Evolutionary conservation across 2,113 vertebrate genomes (phyloP), one percentile per base, ranked within the genome.

Genomic region (Cinclus cinclus): DNA sequence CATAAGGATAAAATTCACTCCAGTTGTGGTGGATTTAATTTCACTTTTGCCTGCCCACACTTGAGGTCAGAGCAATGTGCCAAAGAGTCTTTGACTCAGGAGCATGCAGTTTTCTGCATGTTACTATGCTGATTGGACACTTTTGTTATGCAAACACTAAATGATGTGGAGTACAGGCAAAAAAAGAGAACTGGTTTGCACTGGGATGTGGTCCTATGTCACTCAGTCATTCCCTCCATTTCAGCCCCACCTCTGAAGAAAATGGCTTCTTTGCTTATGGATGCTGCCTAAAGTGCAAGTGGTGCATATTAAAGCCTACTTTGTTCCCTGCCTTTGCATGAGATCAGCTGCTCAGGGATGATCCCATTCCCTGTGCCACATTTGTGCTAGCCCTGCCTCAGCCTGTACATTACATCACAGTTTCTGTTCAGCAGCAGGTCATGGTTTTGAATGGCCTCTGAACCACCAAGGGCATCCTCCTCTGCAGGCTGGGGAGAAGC

Each of bases 291-390:
- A 37, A 55, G 35, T 55, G 73, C 56, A 6, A 2, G 47, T 33
- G 42, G 23, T 87, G 39, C 20, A 6, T 28, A 20, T 64, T 82
- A 64, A 84, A 1, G 4, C 14, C 39, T 6, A 3, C 23, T 44
- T 87, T 53, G 11, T 53, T 67, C 25, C 37, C n/a, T 84, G 60
- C 25, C 44, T 87, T 91, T 67, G 23, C 50, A 31, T 30, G 31
- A 83, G n/a, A 52, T 41, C n/a, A 15, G 56, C 69, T 78, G 39
- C 56, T 55, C 25, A 6, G 55, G 41, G 58, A 30, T n/a, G 13
- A 4, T 19, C 55, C 28, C 21, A 23, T 39, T 63, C 1, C 30
- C 47, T 19, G 35, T 46, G 18, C 62, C 0, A 0, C 1, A 1
- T 58, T 52, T 87, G 64, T 44, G 30, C 33, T 37, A 22, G 56